These are phyloP conservation scores for Chymomyza procnemis DNA, from an alignment of 2,888 invertebrate species.

Conservation along the genomic window DNA sequence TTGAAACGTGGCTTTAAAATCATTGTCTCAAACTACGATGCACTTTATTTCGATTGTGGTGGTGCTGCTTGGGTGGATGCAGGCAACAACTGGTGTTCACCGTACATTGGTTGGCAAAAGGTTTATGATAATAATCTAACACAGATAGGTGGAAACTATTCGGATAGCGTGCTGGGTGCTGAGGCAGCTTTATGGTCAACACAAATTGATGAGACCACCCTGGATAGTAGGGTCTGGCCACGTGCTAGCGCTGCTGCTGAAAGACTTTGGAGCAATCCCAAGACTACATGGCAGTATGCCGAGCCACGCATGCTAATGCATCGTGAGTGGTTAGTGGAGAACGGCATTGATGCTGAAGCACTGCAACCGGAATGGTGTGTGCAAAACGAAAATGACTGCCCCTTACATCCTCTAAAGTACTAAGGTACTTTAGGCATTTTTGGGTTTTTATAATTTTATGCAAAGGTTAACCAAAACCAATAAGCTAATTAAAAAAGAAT, in stretches of 20 bases:
- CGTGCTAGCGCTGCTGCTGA: slow-evolving; percentile 91
- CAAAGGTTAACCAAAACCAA: no score
- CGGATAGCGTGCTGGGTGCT: slow-evolving; percentile 82
- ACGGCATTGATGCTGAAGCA: slow-evolving; percentile 85
- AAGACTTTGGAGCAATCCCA: slow-evolving; percentile 89
- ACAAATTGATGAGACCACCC: slow-evolving; percentile 84
- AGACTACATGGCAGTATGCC: slow-evolving; percentile 83
- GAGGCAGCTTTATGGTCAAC: slow-evolving; percentile 94
- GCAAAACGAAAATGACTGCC: slow-evolving; percentile 88
- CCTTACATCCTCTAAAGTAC: slow-evolving; percentile 71
- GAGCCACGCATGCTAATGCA: slow-evolving; percentile 84
- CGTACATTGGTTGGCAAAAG: slow-evolving; percentile 93
- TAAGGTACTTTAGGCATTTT: no score
- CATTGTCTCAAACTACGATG: slow-evolving; percentile 92
- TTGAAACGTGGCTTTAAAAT: slow-evolving; percentile 86
- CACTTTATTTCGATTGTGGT: slow-evolving; percentile 91
- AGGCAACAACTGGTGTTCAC: slow-evolving; percentile 93
- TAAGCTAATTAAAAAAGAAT: no score
- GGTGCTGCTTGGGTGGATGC: slow-evolving; percentile 89
- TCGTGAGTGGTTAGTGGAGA: slow-evolving; percentile 85
- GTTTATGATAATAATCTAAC: slow-evolving; percentile 88
- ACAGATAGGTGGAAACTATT: slow-evolving; percentile 80
- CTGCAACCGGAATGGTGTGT: slow-evolving; percentile 92
- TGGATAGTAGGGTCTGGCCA: slow-evolving; percentile 90
- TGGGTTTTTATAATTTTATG: no score